Base-by-base conservation (phyloP, 2,888 invertebrate species). In the Leptogaster cylindrica region DNA sequence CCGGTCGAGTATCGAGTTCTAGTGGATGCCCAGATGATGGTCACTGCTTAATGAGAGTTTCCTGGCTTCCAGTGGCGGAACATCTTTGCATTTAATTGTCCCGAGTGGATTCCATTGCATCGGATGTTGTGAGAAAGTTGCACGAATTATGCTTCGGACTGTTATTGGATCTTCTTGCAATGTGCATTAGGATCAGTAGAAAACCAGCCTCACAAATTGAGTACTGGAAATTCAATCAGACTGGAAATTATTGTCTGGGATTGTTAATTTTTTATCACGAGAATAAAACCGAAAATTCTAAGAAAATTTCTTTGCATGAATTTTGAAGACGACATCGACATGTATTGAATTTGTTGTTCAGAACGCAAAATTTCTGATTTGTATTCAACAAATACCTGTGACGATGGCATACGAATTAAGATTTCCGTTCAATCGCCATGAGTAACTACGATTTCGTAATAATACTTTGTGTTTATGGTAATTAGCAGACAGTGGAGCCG, bases 31-130 rank as follows among this genome's bases (percentile, higher is more conserved):
- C 55, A 55, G 51, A 61, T 41, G 61, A 61, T 41, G 44, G 71
- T 67, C 70, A 68, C 69, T 25, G 71, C 71, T 79, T 79, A 80
- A 80, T 80, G 78, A 80, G 77, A 77, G 76, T 79, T 80, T 80
- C 80, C 80, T 80, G 80, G 79, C 80, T 77, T 78, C 80, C 79
- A 80, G 77, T 77, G 76, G 79, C 72, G 81, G 73, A 74, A 74
- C 75, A 75, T 75, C 77, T 76, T 76, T 75, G 74, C 76, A 76
- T 79, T 79, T 80, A 80, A 80, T 80, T 80, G 79, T 78, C 61
- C 65, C 73, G 73, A 74, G 33, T 61, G 61, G 61, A 61, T 61
- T 61, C 61, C 61, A 61, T 27, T 44, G 61, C 61, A 63, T 44
- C 66, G 68, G 68, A 65, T 58, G 63, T 68, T 66, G 44, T 44